Evolutionary conservation across 1,140 invertebrate species (phyloP), one percentile per base, ranked within the genome.

Genomic region (Hylyphantes graminicola): DNA sequence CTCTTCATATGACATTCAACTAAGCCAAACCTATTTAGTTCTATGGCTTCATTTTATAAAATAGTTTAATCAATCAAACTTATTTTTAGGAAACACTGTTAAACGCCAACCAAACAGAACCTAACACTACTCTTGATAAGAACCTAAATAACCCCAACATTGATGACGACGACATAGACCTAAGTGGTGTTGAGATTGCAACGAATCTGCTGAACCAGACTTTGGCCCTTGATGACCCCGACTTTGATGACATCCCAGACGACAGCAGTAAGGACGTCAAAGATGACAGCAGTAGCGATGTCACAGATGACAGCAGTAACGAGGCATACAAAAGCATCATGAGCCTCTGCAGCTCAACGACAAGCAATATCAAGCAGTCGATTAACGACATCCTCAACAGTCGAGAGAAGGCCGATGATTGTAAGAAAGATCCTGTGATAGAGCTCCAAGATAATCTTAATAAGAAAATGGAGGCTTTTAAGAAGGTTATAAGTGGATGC

Each of bases 301-400:
- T 68, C 57, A 51, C 50, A 17, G 21, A 15, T 59, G 68, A 54
- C 8, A n/a, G 55, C 55, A 13, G 19, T 19, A 81, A 67, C 50
- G 77, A 75, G 17, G 21, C 63, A 7, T 70, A 64, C 55, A 64
- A 80, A 19, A 48, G 76, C 9, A 67, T 86, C 9, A 80, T 86
- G 17, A 54, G 21, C 54, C 61, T 70, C 4, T 86, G 85, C 54
- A 86, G 85, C 51, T 35, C 55, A 19, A 76, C 74, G 53, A 81
- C 85, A 5, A 65, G 80, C 19, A 72, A 63, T 13, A 74, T 86
- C 55, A 78, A 65, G 48, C 50, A 86, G 51, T 67, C 75, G 11
- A 86, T 86, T 10, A 50, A 48, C 15, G 81, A 86, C 50, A 77
- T 85, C n/a, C 17, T 86, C 9, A 84, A 59, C 9, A 59, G 75